Base-by-base conservation (phyloP, 2,113 vertebrate genomes). In the Seriola dumerili region DNA sequence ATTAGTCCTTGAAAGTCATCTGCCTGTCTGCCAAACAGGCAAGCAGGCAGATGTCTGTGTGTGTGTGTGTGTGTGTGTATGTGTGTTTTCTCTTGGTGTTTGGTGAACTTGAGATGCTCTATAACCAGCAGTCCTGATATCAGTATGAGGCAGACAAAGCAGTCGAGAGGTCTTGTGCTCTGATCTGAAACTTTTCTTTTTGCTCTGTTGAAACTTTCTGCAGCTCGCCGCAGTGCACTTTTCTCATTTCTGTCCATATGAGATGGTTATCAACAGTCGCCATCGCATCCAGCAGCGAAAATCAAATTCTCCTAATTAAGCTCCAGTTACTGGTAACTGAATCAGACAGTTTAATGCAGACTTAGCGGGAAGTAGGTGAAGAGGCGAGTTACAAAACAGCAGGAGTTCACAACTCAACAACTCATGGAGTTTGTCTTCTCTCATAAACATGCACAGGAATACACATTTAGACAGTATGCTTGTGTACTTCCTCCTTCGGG, bases 281-380 rank as follows among this genome's bases (percentile, higher is more conserved):
- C 71, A 46, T 25, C 10, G 14, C 42, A 80, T 77, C 86, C 75
- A 81, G 61, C 84, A 16, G 80, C 0, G 72, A 66, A 80, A 80
- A 87, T 84, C 65, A 21, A 84, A 86, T 83, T 54, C 38, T 62
- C 54, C 75, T 76, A 77, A 91, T 89, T 83, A 76, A 72, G 70
- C 80, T 11, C 58, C 72, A 34, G 85, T 84, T 85, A 80, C 32
- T 65, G 64, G 67, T 72, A 88, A 88, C 59, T 70, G 67, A 72
- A 80, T 85, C 77, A 82, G 78, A 73, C 62, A 55, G 63, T 69
- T 87, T 84, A 85, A 87, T 72, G 68, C 77, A 81, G 67, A 79
- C 78, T 52, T 63, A 76, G 78, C 38, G 19, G 77, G 91, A 87
- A 61, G 54, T 21, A 64, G 79, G 81, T 85, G 81, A 86, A 66